Evolutionary conservation across 2,113 vertebrate species (phyloP).

Genomic region (Xiphorhynchus elegans): DNA sequence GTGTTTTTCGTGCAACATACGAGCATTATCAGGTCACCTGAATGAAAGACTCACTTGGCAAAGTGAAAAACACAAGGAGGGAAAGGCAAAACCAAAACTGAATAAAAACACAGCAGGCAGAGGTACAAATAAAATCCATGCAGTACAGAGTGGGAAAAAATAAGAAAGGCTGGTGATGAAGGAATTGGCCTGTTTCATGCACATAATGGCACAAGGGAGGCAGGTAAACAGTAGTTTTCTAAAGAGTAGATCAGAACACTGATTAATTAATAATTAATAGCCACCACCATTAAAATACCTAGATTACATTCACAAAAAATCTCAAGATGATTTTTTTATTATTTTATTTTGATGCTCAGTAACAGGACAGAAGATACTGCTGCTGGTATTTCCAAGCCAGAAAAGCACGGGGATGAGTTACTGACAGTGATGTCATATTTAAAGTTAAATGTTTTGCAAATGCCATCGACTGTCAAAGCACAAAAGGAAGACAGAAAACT

Average conservation of each 20-base stretch:
- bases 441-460: not conserved
- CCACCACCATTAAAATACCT: not conserved
- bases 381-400: not conserved
- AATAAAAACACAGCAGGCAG: not conserved
- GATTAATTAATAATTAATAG: not conserved
- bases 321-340: not conserved
- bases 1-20: not conserved
- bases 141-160: not conserved
- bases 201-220: not conserved
- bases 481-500: not conserved
- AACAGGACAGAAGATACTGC: not conserved
- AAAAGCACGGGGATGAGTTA: not conserved
- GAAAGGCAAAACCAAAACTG: not conserved
- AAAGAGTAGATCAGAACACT: not conserved
- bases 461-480: not conserved
- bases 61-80: not conserved
- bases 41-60: not conserved
- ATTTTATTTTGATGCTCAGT: not conserved
- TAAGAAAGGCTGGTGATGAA: not conserved
- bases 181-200: not conserved
- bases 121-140: not conserved
- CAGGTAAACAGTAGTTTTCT: not conserved
- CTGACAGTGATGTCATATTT: not conserved
- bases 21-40: not conserved
- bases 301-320: not conserved